These are phyloP conservation scores for Delia radicum DNA, from an alignment of 1,140 invertebrate species.

Conservation along the genomic window DNA sequence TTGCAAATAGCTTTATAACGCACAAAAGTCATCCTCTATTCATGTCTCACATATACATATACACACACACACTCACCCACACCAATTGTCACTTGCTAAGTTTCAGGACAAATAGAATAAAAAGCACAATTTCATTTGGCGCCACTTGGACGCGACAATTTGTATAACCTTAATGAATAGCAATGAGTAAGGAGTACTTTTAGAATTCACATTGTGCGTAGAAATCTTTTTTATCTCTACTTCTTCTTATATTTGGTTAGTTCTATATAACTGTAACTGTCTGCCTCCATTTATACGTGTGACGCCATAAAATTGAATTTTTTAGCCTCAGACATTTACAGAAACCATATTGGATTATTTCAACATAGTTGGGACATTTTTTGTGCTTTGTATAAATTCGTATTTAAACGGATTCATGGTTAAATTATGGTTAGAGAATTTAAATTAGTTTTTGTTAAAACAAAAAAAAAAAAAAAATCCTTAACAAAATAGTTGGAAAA, in stretches of 20 bases:
- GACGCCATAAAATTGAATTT: not conserved
- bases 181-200: not conserved
- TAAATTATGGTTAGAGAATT: not conserved
- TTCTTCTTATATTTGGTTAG: not conserved
- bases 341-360: not conserved
- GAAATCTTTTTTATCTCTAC: not conserved
- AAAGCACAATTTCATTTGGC: not conserved
- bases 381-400: not conserved
- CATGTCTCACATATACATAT: not conserved
- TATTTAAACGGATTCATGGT: not conserved
- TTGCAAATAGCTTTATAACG: not conserved
- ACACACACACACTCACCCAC: not conserved
- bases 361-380: not conserved
- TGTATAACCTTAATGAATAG: not conserved
- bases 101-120: not conserved
- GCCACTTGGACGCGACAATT: conserved; percentile 2
- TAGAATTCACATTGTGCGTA: not conserved
- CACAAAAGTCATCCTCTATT: not conserved
- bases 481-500: not conserved
- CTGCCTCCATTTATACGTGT: not conserved
- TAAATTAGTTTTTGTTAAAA: not conserved
- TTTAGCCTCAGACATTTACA: not conserved
- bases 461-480: too few relatives aligned
- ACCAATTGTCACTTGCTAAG: not conserved
- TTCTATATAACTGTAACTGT: not conserved